Conservation (phyloP, 2,113 vertebrate genomes). For the Silurus glanis region DNA sequence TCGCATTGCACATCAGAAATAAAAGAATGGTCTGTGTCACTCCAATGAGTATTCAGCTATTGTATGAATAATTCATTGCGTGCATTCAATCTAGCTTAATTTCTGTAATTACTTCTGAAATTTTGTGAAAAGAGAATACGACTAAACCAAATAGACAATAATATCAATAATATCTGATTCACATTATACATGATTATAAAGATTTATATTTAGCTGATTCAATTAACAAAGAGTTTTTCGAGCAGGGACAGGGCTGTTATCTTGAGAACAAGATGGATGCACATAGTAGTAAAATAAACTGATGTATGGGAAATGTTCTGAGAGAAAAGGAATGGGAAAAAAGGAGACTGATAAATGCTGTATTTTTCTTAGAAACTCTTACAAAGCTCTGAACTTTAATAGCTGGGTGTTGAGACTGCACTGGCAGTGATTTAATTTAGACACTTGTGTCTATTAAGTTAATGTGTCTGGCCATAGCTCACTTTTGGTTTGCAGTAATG, state of each 20-base stretch:
- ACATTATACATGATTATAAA: background rate
- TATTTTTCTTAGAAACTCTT: background rate
- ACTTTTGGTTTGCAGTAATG: constrained; percentile 24
- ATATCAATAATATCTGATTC: background rate
- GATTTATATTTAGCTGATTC: background rate
- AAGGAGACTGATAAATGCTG: background rate
- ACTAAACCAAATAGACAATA: background rate
- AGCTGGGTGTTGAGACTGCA: background rate
- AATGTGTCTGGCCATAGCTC: constrained; percentile 30
- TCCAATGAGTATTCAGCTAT: background rate
- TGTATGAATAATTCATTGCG: background rate
- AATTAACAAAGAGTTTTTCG: background rate
- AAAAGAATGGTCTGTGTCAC: constrained; percentile 13
- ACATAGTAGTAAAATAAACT: constrained; percentile 2
- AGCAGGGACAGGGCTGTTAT: background rate
- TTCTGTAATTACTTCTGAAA: background rate
- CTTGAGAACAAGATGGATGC: background rate
- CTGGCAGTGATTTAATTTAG: constrained; percentile 33
- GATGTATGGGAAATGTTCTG: background rate
- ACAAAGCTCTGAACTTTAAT: background rate
- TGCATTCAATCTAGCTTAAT: background rate
- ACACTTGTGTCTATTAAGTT: constrained; percentile 28
- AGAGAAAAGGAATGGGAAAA: background rate
- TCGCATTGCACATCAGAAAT: background rate
- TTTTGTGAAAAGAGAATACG: background rate